These are phyloP conservation scores for Tympanuchus pallidicinctus DNA, from an alignment of 2,113 vertebrate species.

Conservation along the genomic window DNA sequence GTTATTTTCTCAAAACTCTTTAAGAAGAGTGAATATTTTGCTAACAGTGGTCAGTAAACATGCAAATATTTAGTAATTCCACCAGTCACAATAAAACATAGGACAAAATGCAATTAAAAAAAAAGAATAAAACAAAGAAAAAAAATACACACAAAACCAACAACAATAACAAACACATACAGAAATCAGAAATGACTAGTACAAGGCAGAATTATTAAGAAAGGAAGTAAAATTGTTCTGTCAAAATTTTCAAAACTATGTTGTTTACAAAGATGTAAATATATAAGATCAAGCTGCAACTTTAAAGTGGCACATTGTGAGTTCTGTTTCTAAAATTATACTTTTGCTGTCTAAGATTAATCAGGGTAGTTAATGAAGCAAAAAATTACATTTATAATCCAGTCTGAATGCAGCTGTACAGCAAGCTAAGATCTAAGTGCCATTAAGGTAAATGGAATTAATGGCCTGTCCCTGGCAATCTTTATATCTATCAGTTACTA, in stretches of 20 bases:
- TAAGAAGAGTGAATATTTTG: not conserved
- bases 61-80: slow-evolving; percentile 60
- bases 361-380: slow-evolving; percentile 83
- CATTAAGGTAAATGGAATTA: slow-evolving; percentile 95
- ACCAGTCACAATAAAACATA: slow-evolving; percentile 42
- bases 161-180: not conserved
- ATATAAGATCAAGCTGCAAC: slow-evolving; percentile 12
- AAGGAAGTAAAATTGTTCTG: not conserved
- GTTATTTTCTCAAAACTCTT: not conserved
- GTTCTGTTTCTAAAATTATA: slow-evolving; percentile 75
- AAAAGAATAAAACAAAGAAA: not conserved
- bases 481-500: slow-evolving; percentile 89
- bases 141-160: not conserved
- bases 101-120: not conserved
- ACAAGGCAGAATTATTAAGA: slow-evolving; percentile 9
- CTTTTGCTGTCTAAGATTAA: slow-evolving; percentile 81
- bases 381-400: slow-evolving; percentile 85
- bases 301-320: slow-evolving; percentile 51
- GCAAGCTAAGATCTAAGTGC: slow-evolving; percentile 83
- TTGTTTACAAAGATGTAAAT: slow-evolving; percentile 17
- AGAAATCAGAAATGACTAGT: slow-evolving; percentile 25
- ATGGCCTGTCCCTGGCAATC: slow-evolving; percentile 93
- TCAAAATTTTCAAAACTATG: slow-evolving; percentile 4
- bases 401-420: slow-evolving; percentile 85
- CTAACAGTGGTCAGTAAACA: slow-evolving; percentile 54